Evolutionary conservation across 2,797 vertebrate genomes (phyloP).

Genomic region (Chelon auratus): DNA sequence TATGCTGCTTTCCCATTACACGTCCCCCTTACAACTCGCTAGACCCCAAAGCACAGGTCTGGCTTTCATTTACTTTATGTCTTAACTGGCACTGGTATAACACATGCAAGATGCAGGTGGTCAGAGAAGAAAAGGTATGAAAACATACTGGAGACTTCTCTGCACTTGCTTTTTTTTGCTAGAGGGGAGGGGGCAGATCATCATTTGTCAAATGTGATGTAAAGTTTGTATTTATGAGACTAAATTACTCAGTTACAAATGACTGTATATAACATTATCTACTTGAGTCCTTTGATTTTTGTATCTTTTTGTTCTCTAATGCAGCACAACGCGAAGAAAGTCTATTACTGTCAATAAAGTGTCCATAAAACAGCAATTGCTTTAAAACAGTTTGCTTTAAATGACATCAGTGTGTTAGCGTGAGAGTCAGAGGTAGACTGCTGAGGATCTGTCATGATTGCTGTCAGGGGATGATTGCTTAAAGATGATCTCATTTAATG

Average conservation of each 20-base stretch:
- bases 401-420: slow-evolving; percentile 73
- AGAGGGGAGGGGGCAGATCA: slow-evolving; percentile 15
- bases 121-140: slow-evolving; percentile 53
- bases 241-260: slow-evolving; percentile 15
- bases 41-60: slow-evolving; percentile 75
- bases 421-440: slow-evolving; percentile 73
- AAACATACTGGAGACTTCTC: slow-evolving; percentile 49
- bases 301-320: slow-evolving; percentile 38
- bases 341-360: slow-evolving; percentile 30
- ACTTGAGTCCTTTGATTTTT: slow-evolving; percentile 26
- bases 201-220: slow-evolving; percentile 44
- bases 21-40: slow-evolving; percentile 64
- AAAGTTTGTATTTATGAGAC: slow-evolving; percentile 23
- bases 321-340: slow-evolving; percentile 33
- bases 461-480: slow-evolving; percentile 74
- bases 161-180: slow-evolving; percentile 59
- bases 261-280: slow-evolving; percentile 17
- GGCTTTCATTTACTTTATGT: slow-evolving; percentile 82
- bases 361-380: slow-evolving; percentile 42
- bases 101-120: slow-evolving; percentile 80
- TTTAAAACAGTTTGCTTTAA: slow-evolving; percentile 45
- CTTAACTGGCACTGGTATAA: slow-evolving; percentile 78
- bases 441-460: slow-evolving; percentile 70
- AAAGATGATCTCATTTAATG: slow-evolving; percentile 79
- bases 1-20: slow-evolving; percentile 78